Evolutionary conservation across 2,888 invertebrate species (phyloP), one percentile per base, ranked within the genome.

Genomic region (Torymus texanus): DNA sequence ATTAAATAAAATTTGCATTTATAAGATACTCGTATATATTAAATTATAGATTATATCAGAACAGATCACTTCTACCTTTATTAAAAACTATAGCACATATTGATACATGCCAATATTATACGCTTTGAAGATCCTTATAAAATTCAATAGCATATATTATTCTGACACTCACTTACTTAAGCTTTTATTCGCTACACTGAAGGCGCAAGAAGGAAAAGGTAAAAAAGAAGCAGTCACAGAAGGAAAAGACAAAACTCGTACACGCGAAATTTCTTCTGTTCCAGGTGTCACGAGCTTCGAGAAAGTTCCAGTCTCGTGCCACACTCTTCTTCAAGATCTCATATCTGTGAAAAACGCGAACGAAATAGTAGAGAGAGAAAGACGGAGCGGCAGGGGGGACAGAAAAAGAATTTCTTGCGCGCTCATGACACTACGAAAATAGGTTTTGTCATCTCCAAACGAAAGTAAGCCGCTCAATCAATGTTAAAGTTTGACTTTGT

Each of bases 211-310:
- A 21, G 5, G n/a, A 58, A 70, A 50, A 63, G 41, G 14, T 18
- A 59, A 50, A 14, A 56, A 29, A 53, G 56, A 61, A 63, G 55
- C 16, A 71, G 66, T 18, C 53, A 53, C 10, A 29, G 70, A 66
- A 21, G 59, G 65, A 79, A 71, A 61, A 75, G 71, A 71, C 75
- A 75, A 70, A 71, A 71, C 59, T 75, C 55, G 74, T 53, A 59
- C 51, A 70, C 65, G 61, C 62, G 68, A 75, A 75, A 75, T 66
- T 75, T 75, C 70, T 75, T 79, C 61, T 75, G 71, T 79, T 75
- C 59, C 71, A 79, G 79, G 68, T 78, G 63, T 79, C 75, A 71
- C 75, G 66, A 75, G 61, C 63, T 74, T 62, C 56, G 63, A 61
- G 71, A 79, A 75, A 75, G 71, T 74, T 75, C 53, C 24, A 65